Evolutionary conservation across 1,140 invertebrate species (phyloP).

Genomic region (Brachionus calyciflorus): DNA sequence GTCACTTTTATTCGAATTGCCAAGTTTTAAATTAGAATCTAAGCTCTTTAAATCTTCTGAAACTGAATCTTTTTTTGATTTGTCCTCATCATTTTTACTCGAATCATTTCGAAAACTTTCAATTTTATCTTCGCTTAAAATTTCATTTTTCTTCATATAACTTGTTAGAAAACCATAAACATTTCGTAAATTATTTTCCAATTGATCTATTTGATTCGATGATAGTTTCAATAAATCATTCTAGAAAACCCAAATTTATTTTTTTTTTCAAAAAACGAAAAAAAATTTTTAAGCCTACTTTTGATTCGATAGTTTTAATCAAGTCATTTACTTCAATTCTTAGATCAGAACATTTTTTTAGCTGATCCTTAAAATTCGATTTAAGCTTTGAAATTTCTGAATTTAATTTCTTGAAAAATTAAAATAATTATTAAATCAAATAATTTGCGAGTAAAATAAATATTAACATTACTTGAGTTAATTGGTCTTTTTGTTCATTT

Average conservation of each 20-base stretch:
- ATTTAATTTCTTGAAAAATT: neutral
- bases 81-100: neutral
- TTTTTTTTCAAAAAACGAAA: neutral
- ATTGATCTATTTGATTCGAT: slow-evolving; percentile 1
- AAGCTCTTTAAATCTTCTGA: neutral
- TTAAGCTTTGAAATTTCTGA: slow-evolving; percentile 1
- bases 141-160: neutral
- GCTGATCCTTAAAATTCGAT: slow-evolving; percentile 29
- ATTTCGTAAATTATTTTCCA: slow-evolving; percentile 3
- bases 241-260: neutral
- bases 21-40: neutral
- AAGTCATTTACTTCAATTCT: slow-evolving; percentile 7
- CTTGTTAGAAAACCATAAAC: neutral
- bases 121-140: slow-evolving; percentile 1
- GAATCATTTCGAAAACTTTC: neutral
- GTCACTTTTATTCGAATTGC: slow-evolving; percentile 5
- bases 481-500: neutral
- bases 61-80: neutral
- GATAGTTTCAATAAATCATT: slow-evolving; percentile 19
- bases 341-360: neutral
- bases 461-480: neutral
- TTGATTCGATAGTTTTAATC: neutral
- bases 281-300: neutral
- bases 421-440: neutral
- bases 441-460: neutral